Percentiles rank a stretch among this genome's conserved stretches.
These are phyloP conservation scores for Trogon surrucura DNA, from an alignment of 2,113 vertebrate species.

Conservation along the genomic window DNA sequence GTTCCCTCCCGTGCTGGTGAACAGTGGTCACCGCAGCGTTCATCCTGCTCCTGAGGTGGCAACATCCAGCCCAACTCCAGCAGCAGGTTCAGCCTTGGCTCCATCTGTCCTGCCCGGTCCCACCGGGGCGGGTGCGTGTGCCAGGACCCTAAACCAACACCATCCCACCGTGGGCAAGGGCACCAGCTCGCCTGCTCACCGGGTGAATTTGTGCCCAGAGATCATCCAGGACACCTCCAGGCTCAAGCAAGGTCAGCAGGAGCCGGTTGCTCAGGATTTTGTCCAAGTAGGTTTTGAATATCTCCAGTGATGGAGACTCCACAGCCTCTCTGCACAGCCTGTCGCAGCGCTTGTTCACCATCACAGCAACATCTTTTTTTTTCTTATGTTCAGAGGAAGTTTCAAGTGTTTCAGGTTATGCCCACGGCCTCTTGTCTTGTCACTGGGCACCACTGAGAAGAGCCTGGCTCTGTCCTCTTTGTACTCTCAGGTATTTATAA, in stretches of 20 bases:
- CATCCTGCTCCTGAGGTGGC: background rate
- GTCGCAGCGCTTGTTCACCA: background rate
- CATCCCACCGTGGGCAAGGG: background rate
- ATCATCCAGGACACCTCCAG: background rate
- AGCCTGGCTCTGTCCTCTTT: background rate
- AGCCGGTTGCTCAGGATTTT: background rate
- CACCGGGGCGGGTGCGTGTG: accelerated
- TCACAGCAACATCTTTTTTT: background rate
- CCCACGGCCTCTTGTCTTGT: background rate
- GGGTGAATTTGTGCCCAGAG: background rate
- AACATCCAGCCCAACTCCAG: background rate
- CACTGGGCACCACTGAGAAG: background rate
- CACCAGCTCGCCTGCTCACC: accelerated
- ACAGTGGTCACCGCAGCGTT: background rate
- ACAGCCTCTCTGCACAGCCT: background rate
- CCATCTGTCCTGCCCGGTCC: background rate
- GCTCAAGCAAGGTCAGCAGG: background rate
- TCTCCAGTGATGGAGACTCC: background rate
- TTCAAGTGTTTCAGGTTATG: background rate
- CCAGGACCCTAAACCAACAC: background rate
- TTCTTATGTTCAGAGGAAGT: background rate
- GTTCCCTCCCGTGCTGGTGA: background rate
- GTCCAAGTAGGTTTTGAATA: background rate
- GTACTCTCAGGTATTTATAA: background rate
- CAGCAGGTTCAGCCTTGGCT: background rate